Conservation (phyloP, 1,140 invertebrate species). For the Carposina sasakii region DNA sequence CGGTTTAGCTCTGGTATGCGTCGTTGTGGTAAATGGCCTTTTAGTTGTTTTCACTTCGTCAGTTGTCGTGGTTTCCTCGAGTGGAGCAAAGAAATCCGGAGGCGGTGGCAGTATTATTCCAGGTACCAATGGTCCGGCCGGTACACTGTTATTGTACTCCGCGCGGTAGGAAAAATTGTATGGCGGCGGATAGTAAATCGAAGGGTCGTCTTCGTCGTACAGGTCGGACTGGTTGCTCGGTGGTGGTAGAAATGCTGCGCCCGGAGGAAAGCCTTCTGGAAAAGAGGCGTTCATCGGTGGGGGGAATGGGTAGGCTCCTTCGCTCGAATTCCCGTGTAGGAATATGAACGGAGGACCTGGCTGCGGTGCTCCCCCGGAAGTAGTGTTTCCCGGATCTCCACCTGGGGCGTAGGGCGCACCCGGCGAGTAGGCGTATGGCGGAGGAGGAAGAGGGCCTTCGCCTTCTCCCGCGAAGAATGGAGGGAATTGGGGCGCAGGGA, state of each 20-base stretch:
- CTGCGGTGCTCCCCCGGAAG: constrained; percentile 75
- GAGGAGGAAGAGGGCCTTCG: constrained; percentile 73
- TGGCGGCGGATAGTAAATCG: constrained; percentile 90
- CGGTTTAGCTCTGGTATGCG: constrained; percentile 48
- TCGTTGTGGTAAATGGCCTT: constrained; percentile 40
- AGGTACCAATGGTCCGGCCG: constrained; percentile 88
- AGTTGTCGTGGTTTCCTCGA: constrained; percentile 68
- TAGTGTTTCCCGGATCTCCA: constrained; percentile 75
- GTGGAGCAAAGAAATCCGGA: constrained; percentile 85
- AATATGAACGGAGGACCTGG: constrained; percentile 75
- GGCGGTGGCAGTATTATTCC: constrained; percentile 91
- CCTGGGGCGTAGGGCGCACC: constrained; percentile 64
- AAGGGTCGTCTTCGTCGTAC: constrained; percentile 90
- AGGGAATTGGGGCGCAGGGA: constrained; percentile 66
- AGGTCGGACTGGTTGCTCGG: constrained; percentile 81
- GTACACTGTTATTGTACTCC: constrained; percentile 84
- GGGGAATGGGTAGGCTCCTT: constrained; percentile 73
- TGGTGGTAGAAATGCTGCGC: constrained; percentile 80
- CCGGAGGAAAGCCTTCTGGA: constrained; percentile 76
- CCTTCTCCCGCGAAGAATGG: constrained; percentile 72
- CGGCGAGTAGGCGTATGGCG: constrained; percentile 73
- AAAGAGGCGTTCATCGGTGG: constrained; percentile 72
- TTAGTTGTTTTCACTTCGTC: constrained; percentile 57
- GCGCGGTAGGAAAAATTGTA: constrained; percentile 89
- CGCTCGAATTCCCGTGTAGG: constrained; percentile 71